Percentiles rank a stretch among this genome's conserved stretches.
phyloP scores from a whole-genome alignment of 1,140 invertebrate species.

The Magallana gigas region DNA sequence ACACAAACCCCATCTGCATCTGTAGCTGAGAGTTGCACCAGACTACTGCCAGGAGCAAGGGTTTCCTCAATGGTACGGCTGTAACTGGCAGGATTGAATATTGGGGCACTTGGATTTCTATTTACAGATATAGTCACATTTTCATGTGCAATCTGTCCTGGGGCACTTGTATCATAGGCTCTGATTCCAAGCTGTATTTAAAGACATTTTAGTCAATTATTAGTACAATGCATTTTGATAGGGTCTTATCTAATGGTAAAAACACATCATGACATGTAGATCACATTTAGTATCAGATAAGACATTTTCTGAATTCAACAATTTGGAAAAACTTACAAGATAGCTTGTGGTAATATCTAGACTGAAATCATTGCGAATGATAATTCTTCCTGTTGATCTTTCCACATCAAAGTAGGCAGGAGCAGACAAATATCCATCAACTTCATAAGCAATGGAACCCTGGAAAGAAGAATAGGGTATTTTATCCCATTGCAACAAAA shows the following conservation, averaged over 20 bases:
- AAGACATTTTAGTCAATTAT: background rate
- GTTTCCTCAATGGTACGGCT: constrained; percentile 67
- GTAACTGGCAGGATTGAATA: constrained; percentile 58
- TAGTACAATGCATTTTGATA: too few relatives aligned
- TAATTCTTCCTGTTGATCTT: constrained; percentile 52
- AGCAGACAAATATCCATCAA: constrained; percentile 62
- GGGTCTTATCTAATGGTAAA: too few relatives aligned
- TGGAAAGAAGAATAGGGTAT: constrained; percentile 45
- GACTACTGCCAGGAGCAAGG: constrained; percentile 53
- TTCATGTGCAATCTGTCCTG: constrained; percentile 88
- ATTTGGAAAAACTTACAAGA: constrained; percentile 44
- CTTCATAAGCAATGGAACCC: constrained; percentile 62
- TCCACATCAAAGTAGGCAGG: constrained; percentile 59
- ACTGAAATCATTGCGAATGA: constrained; percentile 42
- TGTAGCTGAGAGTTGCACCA: constrained; percentile 64
- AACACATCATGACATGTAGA: too few relatives aligned
- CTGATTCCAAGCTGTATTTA: constrained; percentile 86
- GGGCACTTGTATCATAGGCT: constrained; percentile 92
- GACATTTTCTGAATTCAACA: background rate
- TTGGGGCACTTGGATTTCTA: constrained; percentile 85
- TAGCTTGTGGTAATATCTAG: constrained; percentile 54
- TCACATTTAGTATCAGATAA: background rate
- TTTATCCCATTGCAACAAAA: background rate
- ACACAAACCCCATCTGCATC: constrained; percentile 81
- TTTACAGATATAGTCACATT: constrained; percentile 91